A percentile compares a stretch with the other conserved stretches of the same genome.
phyloP scores from a whole-genome alignment of 2,113 vertebrate species.

The Neolamprologus sp. region DNA sequence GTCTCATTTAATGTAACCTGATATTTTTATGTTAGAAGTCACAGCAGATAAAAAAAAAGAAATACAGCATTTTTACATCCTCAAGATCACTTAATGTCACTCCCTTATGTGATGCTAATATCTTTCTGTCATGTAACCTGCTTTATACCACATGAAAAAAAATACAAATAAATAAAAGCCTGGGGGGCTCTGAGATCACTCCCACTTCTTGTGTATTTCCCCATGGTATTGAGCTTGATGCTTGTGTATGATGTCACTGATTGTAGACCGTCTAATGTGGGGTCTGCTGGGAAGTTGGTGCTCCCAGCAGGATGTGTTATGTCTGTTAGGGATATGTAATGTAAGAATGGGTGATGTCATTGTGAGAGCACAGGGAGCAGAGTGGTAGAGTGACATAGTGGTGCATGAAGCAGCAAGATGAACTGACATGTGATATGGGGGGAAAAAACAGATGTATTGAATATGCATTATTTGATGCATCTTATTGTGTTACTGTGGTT shows the following conservation, averaged over 20 bases:
- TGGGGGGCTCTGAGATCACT: constrained; percentile 12
- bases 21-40: not conserved
- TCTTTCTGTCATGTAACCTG: constrained; percentile 3
- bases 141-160: not conserved
- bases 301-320: constrained; percentile 6
- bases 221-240: not conserved
- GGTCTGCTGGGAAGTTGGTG: constrained; percentile 43
- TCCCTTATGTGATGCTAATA: not conserved
- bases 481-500: not conserved
- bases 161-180: not conserved
- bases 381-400: not conserved
- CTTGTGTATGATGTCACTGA: constrained; percentile 52
- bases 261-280: constrained; percentile 32
- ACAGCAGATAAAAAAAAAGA: not conserved
- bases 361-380: not conserved
- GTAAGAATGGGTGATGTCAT: constrained; percentile 56
- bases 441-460: not conserved
- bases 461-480: not conserved
- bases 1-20: not conserved
- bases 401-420: not conserved
- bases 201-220: constrained; percentile 16
- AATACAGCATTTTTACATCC: not conserved
- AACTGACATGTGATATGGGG: not conserved
- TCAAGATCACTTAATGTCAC: not conserved
- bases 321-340: constrained; percentile 47